Evolutionary conservation across 2,113 vertebrate genomes (phyloP).

Genomic region (Macquaria australasica): DNA sequence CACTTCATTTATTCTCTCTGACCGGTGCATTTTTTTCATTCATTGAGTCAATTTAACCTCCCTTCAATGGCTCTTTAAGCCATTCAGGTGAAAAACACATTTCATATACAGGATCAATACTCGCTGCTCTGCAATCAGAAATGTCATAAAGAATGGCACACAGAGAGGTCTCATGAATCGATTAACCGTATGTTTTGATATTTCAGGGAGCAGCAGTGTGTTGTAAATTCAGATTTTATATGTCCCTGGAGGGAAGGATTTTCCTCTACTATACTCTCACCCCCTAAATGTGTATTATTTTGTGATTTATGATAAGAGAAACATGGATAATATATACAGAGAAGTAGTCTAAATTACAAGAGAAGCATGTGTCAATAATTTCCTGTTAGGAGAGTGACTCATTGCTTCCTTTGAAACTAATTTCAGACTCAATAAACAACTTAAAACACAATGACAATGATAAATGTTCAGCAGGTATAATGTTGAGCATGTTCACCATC

Average conservation of each 20-base stretch:
- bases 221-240: constrained; percentile 20
- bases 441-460: background rate
- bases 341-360: background rate
- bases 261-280: background rate
- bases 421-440: background rate
- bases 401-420: background rate
- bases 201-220: constrained; percentile 15
- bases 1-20: background rate
- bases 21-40: background rate
- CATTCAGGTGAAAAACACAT: constrained; percentile 24
- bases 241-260: background rate
- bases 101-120: constrained; percentile 63
- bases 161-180: constrained; percentile 22
- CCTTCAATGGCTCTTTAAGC: background rate
- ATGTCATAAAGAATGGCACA: constrained; percentile 35
- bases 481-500: too few species aligned
- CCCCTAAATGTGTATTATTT: background rate
- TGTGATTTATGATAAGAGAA: constrained; percentile 1
- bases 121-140: constrained; percentile 38
- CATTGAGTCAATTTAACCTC: background rate
- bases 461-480: too few species aligned
- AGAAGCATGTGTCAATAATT: too few species aligned
- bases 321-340: background rate
- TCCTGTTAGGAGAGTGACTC: background rate
- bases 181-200: constrained; percentile 23